Evolutionary conservation across 2,888 invertebrate species (phyloP).

Genomic region (Axea sp.): DNA sequence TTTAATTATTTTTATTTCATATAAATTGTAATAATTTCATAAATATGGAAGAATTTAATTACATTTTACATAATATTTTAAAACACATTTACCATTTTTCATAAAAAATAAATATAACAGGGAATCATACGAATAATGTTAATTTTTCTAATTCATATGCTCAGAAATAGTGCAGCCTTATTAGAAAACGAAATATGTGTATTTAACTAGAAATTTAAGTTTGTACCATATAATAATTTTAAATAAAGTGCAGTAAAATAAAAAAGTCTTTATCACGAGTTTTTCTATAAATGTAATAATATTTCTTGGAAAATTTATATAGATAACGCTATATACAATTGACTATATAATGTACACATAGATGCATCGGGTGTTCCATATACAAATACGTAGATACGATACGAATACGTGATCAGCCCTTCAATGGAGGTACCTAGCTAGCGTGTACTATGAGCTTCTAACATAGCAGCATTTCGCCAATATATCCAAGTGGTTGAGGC

Average conservation of each 20-base stretch:
- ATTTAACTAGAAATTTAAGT: too few species aligned
- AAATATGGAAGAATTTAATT: too few species aligned
- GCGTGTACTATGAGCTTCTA: conserved; percentile 28
- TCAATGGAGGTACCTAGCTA: conserved; percentile 31
- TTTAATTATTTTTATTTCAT: too few species aligned
- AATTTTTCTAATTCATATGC: too few species aligned
- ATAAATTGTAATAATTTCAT: too few species aligned
- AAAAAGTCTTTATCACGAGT: conserved; percentile 14
- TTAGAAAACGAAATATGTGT: too few species aligned
- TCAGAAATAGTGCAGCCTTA: too few species aligned
- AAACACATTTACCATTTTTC: too few species aligned
- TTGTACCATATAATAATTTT: too few species aligned
- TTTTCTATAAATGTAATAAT: conserved; percentile 33
- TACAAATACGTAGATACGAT: conserved; percentile 38
- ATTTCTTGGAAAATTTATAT: conserved; percentile 17
- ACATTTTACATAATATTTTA: too few species aligned
- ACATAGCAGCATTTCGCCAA: conserved; percentile 54
- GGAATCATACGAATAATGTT: too few species aligned
- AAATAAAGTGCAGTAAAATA: conserved; percentile 1
- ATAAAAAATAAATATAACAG: too few species aligned
- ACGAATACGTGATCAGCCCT: conserved; percentile 56
- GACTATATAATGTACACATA: conserved; percentile 32
- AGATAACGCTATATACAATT: conserved; percentile 16
- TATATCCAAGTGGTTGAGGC: conserved; percentile 47
- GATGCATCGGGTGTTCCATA: conserved; percentile 40